A percentile compares a stretch with the other conserved stretches of the same genome.
Evolutionary conservation across 1,140 invertebrate species (phyloP).

Genomic region (Nixonia krombeini): DNA sequence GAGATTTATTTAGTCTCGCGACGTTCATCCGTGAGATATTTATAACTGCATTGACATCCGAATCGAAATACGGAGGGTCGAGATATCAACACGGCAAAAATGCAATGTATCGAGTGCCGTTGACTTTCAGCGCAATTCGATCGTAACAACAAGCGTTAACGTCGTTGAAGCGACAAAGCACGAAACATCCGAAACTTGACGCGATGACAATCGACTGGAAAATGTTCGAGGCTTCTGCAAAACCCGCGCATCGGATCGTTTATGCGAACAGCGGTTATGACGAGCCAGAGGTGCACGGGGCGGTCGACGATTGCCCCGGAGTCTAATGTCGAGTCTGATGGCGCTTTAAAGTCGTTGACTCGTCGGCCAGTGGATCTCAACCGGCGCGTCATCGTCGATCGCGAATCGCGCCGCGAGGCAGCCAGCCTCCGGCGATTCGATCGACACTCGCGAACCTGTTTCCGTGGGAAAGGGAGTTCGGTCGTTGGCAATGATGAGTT

Average conservation of each 20-base stretch:
- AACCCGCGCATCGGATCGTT: conserved; percentile 21
- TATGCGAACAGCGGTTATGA: conserved; percentile 14
- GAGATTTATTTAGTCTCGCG: no score
- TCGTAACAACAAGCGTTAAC: no score
- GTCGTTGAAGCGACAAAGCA: no score
- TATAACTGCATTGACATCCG: no score
- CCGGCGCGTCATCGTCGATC: not conserved
- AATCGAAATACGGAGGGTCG: no score
- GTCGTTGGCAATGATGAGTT: conserved; percentile 1
- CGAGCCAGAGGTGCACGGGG: conserved; percentile 23
- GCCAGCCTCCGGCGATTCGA: no score
- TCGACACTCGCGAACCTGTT: conserved; percentile 4
- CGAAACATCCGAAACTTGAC: no score
- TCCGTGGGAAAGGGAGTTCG: conserved; percentile 22
- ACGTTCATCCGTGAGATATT: no score
- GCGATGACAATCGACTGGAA: no score
- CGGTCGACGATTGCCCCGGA: conserved; percentile 29
- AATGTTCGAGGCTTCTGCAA: not conserved
- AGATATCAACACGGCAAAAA: no score
- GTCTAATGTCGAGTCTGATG: conserved; percentile 40
- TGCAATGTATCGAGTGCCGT: no score
- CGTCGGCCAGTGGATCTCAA: conserved; percentile 46
- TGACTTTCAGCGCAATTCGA: no score
- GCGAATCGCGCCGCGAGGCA: not conserved
- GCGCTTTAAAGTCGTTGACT: conserved; percentile 54